Conservation (phyloP, 1,140 invertebrate species). For the Mesaphorura yosii region DNA sequence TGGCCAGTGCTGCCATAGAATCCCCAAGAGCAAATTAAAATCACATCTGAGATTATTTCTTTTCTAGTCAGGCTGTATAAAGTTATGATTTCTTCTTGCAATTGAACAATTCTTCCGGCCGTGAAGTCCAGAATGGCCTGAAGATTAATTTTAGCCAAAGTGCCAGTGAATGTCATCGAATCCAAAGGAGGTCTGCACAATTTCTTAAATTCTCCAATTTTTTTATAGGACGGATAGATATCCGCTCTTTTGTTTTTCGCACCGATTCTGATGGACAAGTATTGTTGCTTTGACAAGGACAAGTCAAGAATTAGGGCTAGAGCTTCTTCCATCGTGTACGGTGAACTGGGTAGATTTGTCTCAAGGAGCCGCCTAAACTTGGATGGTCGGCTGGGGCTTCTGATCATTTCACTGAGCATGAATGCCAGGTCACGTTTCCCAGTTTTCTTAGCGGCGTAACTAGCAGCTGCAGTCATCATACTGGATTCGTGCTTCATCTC, state of each 20-base stretch:
- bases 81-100: not conserved
- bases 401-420: not conserved
- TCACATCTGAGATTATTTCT: not conserved
- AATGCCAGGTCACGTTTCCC: not conserved
- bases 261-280: not conserved
- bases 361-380: not conserved
- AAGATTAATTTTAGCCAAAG: slow-evolving; percentile 4
- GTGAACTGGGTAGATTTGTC: too few relatives aligned
- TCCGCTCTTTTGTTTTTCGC: slow-evolving; percentile 9
- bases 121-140: slow-evolving; percentile 4
- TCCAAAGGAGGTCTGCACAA: not conserved
- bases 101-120: not conserved
- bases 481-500: not conserved
- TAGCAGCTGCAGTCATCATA: not conserved
- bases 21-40: slow-evolving; percentile 14
- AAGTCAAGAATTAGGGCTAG: not conserved
- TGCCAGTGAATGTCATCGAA: too few relatives aligned
- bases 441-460: not conserved
- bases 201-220: not conserved
- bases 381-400: slow-evolving; percentile 1
- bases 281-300: not conserved
- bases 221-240: slow-evolving; percentile 3
- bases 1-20: slow-evolving; percentile 10
- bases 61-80: not conserved
- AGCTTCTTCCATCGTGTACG: not conserved